Evolutionary conservation across 1,140 invertebrate genomes (phyloP), one percentile per base, ranked within the genome.

Genomic region (Drusus annulatus): DNA sequence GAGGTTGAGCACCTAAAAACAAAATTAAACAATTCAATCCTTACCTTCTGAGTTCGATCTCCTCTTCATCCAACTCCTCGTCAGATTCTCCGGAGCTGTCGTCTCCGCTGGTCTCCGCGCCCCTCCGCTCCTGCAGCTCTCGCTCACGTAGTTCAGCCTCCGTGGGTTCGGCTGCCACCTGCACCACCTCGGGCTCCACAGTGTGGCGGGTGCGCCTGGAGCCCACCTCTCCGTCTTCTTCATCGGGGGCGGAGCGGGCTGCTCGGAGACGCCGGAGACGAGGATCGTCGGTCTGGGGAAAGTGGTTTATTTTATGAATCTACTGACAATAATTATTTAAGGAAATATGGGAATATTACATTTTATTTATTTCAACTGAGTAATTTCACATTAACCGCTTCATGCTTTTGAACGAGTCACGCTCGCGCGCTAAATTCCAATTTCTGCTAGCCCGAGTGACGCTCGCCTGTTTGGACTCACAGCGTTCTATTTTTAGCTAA

Each of bases 31-130:
- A 45, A 45, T 2, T 8, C 13, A 45, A 45, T 45, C 8, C 63
- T 95, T 91, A 91, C 81, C 94, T 91, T 76, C 93, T 92, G 16
- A 97, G 86, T 86, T 98, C 96, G 84, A 98, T 94, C 89, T 98
- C 96, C 80, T 92, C 91, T 80, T 92, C 91, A 83, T 93, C 93
- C 28, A 92, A 90, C 78, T 93, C 93, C 85, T 92, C 93, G 56
- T 91, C 93, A 74, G 91, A 91, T 84, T 96, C 94, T 0, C 96
- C 88, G 62, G 96, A 89, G 62, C 88, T 86, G 0, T 75, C 84
- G 0, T 76, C 58, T 87, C 87, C 71, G 51, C 23, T 65, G 6
- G 52, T 51, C 16, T 36, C 56, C 13, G 17, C 81, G 13, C 17
- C 21, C 19, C 69, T 52, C 54, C 52, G 78, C n/a, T 78, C 79